A percentile compares a stretch with the other conserved stretches of the same genome.
These are phyloP conservation scores for Drosophila ochracea DNA, from an alignment of 2,888 invertebrate species.

Conservation along the genomic window DNA sequence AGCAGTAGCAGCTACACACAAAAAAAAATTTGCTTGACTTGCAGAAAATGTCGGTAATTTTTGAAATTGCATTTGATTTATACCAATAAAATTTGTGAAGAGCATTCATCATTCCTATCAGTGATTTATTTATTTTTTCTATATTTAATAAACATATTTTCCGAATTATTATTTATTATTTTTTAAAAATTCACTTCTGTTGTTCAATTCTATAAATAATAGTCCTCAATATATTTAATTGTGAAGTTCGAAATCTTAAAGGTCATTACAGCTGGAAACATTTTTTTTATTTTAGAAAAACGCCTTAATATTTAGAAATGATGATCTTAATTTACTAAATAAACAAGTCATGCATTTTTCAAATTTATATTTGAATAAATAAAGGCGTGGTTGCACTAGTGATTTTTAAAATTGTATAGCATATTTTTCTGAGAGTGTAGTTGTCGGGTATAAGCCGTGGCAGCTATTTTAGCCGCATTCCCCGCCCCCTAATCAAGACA, in stretches of 20 bases:
- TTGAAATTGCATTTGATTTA: not conserved
- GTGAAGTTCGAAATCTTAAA: not conserved
- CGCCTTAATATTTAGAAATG: not conserved
- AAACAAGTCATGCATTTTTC: not conserved
- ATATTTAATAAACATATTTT: not conserved
- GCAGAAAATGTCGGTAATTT: not conserved
- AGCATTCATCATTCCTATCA: not conserved
- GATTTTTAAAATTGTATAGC: not conserved
- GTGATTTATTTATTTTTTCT: not conserved
- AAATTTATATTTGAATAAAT: not conserved
- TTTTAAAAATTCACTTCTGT: not conserved
- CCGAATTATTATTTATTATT: not conserved
- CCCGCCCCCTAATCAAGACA: not conserved
- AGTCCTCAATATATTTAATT: not conserved
- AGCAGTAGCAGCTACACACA: slow-evolving; percentile 30
- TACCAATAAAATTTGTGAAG: not conserved
- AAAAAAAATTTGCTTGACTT: not conserved
- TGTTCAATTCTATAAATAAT: not conserved
- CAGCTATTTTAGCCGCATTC: slow-evolving; percentile 45
- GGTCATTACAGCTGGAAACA: not conserved
- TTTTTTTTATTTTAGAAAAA: not conserved
- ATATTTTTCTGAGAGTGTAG: slow-evolving; percentile 2
- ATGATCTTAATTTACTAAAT: not conserved
- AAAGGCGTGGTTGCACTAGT: not conserved
- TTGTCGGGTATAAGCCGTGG: slow-evolving; percentile 33